Conservation (phyloP, 1,140 invertebrate species). For the Hyles vespertilio region DNA sequence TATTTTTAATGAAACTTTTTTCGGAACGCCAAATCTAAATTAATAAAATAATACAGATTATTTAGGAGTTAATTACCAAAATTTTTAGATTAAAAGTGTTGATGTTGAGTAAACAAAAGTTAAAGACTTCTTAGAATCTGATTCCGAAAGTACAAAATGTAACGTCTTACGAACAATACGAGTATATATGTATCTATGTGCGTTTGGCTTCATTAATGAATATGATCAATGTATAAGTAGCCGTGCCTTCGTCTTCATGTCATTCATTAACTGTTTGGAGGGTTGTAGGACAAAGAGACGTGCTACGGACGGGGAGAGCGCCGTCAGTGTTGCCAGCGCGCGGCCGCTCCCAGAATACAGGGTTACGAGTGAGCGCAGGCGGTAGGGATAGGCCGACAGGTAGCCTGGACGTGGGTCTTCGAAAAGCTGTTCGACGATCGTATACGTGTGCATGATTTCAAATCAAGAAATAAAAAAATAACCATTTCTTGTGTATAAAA, state of each 20-base stretch:
- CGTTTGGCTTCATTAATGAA: slow-evolving; percentile 65
- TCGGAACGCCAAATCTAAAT: slow-evolving; percentile 74
- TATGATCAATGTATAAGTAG: slow-evolving; percentile 66
- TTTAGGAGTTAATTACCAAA: slow-evolving; percentile 67
- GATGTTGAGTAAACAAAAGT: slow-evolving; percentile 60
- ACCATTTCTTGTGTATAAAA: slow-evolving; percentile 65
- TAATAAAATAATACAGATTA: slow-evolving; percentile 64
- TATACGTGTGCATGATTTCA: slow-evolving; percentile 68
- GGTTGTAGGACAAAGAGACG: too few relatives aligned
- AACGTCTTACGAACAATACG: slow-evolving; percentile 58
- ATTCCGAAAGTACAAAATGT: slow-evolving; percentile 72
- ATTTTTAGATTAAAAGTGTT: slow-evolving; percentile 59
- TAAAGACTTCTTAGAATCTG: slow-evolving; percentile 72
- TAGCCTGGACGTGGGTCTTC: slow-evolving; percentile 47
- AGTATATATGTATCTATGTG: slow-evolving; percentile 63
- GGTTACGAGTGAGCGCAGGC: slow-evolving; percentile 34
- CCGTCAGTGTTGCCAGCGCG: slow-evolving; percentile 22
- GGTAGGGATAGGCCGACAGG: slow-evolving; percentile 32
- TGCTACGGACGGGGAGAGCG: slow-evolving; percentile 18
- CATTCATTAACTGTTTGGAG: slow-evolving; percentile 20
- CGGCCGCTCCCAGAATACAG: slow-evolving; percentile 38
- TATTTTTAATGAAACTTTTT: slow-evolving; percentile 73
- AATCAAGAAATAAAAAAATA: slow-evolving; percentile 57
- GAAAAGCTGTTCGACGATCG: slow-evolving; percentile 61
- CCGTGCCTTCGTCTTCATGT: slow-evolving; percentile 69